Percentiles rank a stretch among this genome's conserved stretches.
Conservation (phyloP, 2,888 invertebrate genomes). For the Lepidocyrtinus sp. region DNA sequence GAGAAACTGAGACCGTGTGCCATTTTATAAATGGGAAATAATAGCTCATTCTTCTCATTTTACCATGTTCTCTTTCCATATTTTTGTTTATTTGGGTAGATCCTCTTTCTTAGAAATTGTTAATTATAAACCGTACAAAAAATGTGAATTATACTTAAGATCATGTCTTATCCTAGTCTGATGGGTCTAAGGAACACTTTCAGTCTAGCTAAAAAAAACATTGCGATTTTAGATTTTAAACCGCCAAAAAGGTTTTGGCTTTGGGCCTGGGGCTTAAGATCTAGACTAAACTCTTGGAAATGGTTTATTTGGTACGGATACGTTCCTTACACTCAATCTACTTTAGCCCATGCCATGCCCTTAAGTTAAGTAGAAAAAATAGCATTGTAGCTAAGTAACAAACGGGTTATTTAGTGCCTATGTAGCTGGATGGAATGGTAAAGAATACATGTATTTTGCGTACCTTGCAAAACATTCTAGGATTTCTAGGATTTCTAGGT, state of each 20-base stretch:
- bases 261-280: no score
- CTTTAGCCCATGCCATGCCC: no score
- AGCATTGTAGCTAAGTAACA: no score
- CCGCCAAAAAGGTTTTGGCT: no score
- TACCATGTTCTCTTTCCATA: neutral
- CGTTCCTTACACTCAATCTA: no score
- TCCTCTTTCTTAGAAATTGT: neutral
- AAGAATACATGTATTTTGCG: neutral
- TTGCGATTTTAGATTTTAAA: no score
- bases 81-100: neutral
- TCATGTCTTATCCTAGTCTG: no score
- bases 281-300: no score
- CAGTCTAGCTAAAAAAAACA: neutral
- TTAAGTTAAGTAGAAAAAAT: no score
- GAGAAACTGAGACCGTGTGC: no score
- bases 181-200: neutral
- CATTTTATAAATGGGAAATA: neutral
- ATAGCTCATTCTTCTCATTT: neutral
- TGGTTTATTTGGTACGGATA: no score
- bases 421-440: constrained; percentile 9
- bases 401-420: no score
- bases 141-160: constrained; percentile 8
- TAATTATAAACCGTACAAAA: neutral
- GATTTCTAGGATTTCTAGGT: neutral
- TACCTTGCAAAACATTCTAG: neutral